Conservation (phyloP, 2,113 vertebrate species). For the Balaeniceps rex region DNA sequence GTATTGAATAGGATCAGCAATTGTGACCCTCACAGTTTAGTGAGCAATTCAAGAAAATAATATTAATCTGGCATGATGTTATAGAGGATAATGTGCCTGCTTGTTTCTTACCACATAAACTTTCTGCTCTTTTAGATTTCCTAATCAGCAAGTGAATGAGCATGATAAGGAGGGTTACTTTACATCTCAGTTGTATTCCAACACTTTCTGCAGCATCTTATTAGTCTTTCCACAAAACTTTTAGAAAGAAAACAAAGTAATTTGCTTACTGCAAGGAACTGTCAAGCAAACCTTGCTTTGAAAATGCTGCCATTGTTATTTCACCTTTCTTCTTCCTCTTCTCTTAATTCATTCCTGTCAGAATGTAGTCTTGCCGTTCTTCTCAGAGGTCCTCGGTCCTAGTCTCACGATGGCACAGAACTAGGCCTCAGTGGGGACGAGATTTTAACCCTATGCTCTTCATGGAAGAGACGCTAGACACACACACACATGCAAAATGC, state of each 20-base stretch:
- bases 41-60: not conserved
- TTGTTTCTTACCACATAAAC: not conserved
- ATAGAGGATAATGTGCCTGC: not conserved
- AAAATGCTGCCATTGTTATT: not conserved
- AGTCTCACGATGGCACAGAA: not conserved
- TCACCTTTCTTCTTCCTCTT: not conserved
- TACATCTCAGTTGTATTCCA: not conserved
- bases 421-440: not conserved
- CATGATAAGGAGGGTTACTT: not conserved
- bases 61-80: not conserved
- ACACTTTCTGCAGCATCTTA: not conserved
- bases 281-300: not conserved
- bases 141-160: not conserved
- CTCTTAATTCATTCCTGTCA: not conserved
- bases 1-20: not conserved
- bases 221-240: not conserved
- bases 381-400: not conserved
- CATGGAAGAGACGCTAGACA: not conserved
- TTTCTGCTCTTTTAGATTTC: not conserved
- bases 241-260: not conserved
- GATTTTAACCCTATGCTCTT: not conserved
- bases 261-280: not conserved
- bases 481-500: not conserved
- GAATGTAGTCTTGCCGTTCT: not conserved
- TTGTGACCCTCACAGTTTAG: not conserved